Evolutionary conservation across 2,113 vertebrate genomes (phyloP).

Genomic region (Gorilla gorilla): DNA sequence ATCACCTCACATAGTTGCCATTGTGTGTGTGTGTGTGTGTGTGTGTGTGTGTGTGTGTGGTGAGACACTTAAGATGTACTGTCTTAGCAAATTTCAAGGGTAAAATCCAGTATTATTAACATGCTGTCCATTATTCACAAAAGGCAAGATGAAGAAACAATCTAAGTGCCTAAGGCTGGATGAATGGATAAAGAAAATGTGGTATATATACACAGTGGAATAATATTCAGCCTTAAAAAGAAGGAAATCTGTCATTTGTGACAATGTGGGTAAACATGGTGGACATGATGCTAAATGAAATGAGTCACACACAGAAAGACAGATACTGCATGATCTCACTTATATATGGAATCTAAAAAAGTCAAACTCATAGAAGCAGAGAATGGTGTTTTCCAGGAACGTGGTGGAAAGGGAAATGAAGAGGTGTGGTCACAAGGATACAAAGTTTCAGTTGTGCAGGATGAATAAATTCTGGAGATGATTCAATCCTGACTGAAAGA

Average conservation of each 20-base stretch:
- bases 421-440: not conserved
- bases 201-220: not conserved
- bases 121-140: not conserved
- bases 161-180: not conserved
- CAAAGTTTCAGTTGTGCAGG: not conserved
- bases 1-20: not conserved
- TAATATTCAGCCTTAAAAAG: not conserved
- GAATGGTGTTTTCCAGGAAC: not conserved
- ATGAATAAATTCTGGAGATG: not conserved
- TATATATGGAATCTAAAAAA: not conserved
- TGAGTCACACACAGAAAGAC: not conserved
- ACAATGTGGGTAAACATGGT: not conserved
- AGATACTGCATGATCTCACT: not conserved
- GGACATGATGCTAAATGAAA: not conserved
- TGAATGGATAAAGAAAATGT: not conserved
- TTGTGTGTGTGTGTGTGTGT: not conserved
- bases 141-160: not conserved
- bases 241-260: not conserved
- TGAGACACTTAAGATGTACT: not conserved
- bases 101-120: not conserved
- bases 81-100: not conserved
- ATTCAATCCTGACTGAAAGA: not conserved
- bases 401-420: not conserved
- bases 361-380: not conserved
- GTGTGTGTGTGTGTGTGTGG: not conserved